phyloP scores from a whole-genome alignment of 2,888 invertebrate genomes.

The Lepidochitona cinerea region DNA sequence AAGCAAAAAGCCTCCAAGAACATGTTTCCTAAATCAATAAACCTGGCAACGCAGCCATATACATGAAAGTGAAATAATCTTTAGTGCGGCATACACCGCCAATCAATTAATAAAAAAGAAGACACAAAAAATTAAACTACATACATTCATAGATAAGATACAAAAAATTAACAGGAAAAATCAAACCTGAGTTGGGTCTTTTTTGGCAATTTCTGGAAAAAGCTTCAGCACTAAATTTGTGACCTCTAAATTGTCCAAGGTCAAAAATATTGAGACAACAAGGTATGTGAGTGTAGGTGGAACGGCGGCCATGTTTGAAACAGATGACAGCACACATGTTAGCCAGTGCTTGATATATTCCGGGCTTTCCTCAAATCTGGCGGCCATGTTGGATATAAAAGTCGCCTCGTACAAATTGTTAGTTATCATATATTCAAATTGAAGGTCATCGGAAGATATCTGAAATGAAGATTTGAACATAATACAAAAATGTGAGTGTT shows the following conservation, averaged over 20 bases:
- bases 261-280: slow-evolving; percentile 38
- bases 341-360: slow-evolving; percentile 26
- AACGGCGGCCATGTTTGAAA: slow-evolving; percentile 17
- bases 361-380: background rate
- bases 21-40: too few species aligned
- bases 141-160: too few species aligned
- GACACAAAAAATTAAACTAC: too few species aligned
- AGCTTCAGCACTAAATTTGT: slow-evolving; percentile 30
- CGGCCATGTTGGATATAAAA: background rate
- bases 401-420: background rate
- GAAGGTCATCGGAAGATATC: too few species aligned
- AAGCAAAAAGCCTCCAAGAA: too few species aligned
- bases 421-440: background rate
- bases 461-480: too few species aligned
- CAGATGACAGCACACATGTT: slow-evolving; percentile 13
- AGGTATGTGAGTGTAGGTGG: slow-evolving; percentile 35
- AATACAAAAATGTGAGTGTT: too few species aligned
- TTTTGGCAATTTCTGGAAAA: slow-evolving; percentile 39
- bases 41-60: too few species aligned
- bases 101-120: too few species aligned
- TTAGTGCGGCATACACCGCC: too few species aligned
- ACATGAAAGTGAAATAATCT: too few species aligned
- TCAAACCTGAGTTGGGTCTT: slow-evolving; percentile 45
- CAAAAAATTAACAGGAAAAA: too few species aligned
- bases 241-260: slow-evolving; percentile 22